Evolutionary conservation across 2,797 vertebrate genomes (phyloP), one percentile per base, ranked within the genome.

Genomic region (Takifugu rubripes): DNA sequence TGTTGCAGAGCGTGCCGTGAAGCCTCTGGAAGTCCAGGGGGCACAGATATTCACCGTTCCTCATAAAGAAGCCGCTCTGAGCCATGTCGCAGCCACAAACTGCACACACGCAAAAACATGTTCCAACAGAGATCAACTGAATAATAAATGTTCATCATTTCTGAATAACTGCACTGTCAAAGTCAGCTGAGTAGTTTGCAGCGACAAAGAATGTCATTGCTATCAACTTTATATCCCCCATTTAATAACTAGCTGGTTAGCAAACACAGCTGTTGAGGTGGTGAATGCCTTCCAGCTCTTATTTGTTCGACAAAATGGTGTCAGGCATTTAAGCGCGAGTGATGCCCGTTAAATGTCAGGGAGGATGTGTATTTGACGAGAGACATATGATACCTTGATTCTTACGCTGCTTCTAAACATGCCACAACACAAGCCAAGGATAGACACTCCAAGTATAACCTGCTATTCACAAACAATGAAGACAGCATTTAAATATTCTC

Each of bases 61-160:
- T 96, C 75, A 94, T 88, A 86, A 97, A 98, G 88, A 98, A 99
- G 43, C 97, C 97, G 1, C 94, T 94, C 71, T 95, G 94, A 9
- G 92, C 93, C 89, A 99, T 84, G 87, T 99, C 97, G 72, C 97
- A 98, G 77, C 96, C 97, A 31, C 97, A 99, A 68, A 94, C 97
- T 99, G 82, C 48, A 31, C 36, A 50, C 5, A 44, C 27, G 64
- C 7, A 51, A 5, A 49, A 14, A 29, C 5, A 3, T 25, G 11
- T n/a, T 12, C 49, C 15, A 21, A 25, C 47, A 54, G n/a, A 16
- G 21, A 49, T 5, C 6, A 36, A 9, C 7, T 46, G 16, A 40
- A 17, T 15, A 14, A 25, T 49, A 1, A 9, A 15, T 5, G 3
- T 42, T 31, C 3, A 15, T 33, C 4, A 26, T 45, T 16, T 36